Percentiles rank a stretch among this genome's conserved stretches.
Evolutionary conservation across 2,888 invertebrate genomes (phyloP).

Genomic region (Nasonia oneida): DNA sequence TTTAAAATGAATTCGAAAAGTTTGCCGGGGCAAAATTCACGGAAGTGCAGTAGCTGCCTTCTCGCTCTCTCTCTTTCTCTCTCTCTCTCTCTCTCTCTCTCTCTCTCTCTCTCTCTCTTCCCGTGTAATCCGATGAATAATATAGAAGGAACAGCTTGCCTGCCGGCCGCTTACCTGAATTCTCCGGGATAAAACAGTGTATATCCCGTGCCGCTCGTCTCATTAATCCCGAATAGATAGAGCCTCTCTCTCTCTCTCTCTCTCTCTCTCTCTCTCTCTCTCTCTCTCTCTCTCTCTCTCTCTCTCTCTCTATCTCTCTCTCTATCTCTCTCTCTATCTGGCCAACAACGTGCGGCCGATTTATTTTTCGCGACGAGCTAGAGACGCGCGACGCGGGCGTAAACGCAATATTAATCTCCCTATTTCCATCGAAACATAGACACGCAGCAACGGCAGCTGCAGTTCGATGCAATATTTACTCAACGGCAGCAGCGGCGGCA

Average conservation of each 20-base stretch:
- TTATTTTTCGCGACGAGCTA: not conserved
- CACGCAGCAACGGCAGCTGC: not conserved
- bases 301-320: not conserved
- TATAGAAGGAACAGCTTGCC: not conserved
- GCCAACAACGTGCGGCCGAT: not conserved
- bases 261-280: not conserved
- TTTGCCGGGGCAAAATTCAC: not conserved
- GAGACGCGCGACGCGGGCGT: not conserved
- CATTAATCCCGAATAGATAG: not conserved
- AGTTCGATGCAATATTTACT: constrained; percentile 26
- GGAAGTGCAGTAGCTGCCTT: not conserved
- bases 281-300: not conserved
- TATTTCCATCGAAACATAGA: not conserved
- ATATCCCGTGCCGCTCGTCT: not conserved
- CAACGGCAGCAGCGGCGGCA: not conserved
- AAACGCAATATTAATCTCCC: not conserved
- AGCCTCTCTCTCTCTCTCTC: not conserved
- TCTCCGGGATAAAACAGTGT: not conserved
- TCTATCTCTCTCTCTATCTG: not conserved
- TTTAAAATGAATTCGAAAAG: constrained; percentile 20
- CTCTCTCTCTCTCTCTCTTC: not conserved
- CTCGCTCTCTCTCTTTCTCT: not conserved
- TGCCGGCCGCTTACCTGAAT: not conserved
- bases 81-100: not conserved
- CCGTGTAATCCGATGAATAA: not conserved